Conservation (phyloP, 1,140 invertebrate genomes). For the Zeugodacus cucurbitae region DNA sequence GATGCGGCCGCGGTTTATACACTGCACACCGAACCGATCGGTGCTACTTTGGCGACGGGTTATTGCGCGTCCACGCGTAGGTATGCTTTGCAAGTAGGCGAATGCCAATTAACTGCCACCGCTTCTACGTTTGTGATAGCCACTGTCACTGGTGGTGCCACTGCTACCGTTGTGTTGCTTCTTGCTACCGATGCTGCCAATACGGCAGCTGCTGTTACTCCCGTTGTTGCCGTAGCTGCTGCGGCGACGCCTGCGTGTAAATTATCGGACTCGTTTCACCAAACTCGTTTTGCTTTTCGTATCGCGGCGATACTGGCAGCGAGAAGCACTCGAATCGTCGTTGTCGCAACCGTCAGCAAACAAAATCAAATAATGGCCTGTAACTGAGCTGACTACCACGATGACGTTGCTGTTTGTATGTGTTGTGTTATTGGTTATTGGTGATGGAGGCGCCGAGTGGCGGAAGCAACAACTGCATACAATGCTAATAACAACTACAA, state of each 20-base stretch:
- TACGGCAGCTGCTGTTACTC: background rate
- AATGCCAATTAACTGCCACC: slow-evolving; percentile 44
- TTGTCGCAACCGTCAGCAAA: slow-evolving; percentile 37
- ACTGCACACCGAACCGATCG: background rate
- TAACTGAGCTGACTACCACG: slow-evolving; percentile 42
- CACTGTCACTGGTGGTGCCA: slow-evolving; percentile 19
- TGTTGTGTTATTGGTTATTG: background rate
- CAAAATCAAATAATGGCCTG: slow-evolving; percentile 40
- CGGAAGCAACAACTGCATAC: background rate
- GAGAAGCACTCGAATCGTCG: slow-evolving; percentile 11
- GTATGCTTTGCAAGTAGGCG: slow-evolving; percentile 42
- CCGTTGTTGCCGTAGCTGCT: background rate
- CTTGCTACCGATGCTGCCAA: slow-evolving; percentile 13
- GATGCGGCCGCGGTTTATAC: slow-evolving; percentile 6
- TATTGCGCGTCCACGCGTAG: slow-evolving; percentile 19
- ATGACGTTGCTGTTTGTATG: background rate
- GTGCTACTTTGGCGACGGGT: slow-evolving; percentile 29
- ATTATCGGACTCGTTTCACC: slow-evolving; percentile 24
- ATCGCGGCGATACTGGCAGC: background rate
- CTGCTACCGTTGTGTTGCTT: slow-evolving; percentile 24
- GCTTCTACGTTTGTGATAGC: slow-evolving; percentile 34
- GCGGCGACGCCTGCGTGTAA: slow-evolving; percentile 25
- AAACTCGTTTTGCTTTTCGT: slow-evolving; percentile 32
- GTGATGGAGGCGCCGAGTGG: background rate
- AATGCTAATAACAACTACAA: slow-evolving; percentile 41